These are phyloP conservation scores for Eupleurogrammus muticus DNA, from an alignment of 2,797 vertebrate species.

Conservation along the genomic window DNA sequence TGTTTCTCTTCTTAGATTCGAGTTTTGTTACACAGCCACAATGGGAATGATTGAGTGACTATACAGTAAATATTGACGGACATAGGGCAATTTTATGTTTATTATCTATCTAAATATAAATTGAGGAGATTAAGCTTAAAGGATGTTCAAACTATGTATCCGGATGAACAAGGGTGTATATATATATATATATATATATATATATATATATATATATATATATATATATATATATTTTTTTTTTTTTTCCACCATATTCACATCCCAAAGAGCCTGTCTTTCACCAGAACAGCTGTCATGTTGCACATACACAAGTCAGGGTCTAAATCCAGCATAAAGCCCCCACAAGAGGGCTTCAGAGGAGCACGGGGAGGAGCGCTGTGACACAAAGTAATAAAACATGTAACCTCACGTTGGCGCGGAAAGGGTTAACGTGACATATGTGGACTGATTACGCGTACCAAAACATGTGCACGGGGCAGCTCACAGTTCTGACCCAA, in stretches of 20 bases:
- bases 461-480: conserved; percentile 51
- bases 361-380: conserved; percentile 26
- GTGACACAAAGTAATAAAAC: conserved; percentile 49
- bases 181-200: too few species aligned
- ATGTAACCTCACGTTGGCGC: conserved; percentile 30
- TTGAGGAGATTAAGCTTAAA: conserved; percentile 5
- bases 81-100: not conserved
- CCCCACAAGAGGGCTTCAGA: conserved; percentile 53
- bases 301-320: conserved; percentile 43
- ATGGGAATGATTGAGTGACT: conserved; percentile 1
- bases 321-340: conserved; percentile 51
- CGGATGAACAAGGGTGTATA: too few species aligned
- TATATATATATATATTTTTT: too few species aligned
- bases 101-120: not conserved
- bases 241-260: conserved; percentile 15
- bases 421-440: conserved; percentile 62
- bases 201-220: too few species aligned
- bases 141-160: not conserved
- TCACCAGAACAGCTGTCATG: conserved; percentile 47
- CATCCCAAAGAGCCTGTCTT: conserved; percentile 24
- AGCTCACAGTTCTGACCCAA: conserved; percentile 35
- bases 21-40: not conserved
- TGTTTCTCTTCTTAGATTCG: conserved; percentile 9
- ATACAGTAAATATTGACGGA: not conserved
- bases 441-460: conserved; percentile 50